Evolutionary conservation across 2,797 vertebrate species (phyloP), one percentile per base, ranked within the genome.

Genomic region (Sparidentex hasta): DNA sequence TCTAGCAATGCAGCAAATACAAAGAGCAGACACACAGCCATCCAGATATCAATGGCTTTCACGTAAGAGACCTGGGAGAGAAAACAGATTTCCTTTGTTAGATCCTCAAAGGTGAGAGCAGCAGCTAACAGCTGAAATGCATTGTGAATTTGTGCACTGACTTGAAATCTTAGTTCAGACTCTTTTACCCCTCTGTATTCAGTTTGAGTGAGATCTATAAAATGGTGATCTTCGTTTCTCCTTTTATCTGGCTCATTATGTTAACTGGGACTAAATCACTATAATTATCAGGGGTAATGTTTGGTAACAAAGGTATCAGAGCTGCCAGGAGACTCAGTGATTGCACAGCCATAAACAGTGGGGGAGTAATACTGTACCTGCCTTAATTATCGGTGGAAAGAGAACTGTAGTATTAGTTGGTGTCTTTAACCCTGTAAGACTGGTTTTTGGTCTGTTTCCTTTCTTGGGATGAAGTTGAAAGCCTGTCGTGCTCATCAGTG

Each of bases 41-140:
- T 99, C 98, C 98, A 99, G 92, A 99, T 98, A 90, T 99, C 98
- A 17, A 99, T 99, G 62, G 98, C 98, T 95, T 99, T 99, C 89
- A 99, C 98, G 0, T 99, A 99, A 67, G 98, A 99, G 69, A 99
- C 98, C 98, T 99, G 92, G 43, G 59, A 80, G 68, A 84, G 56
- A 87, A 83, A 77, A 86, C 63, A 82, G n/a, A 84, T 65, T 71
- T 71, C 18, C 18, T 57, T 63, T 62, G 63, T 89, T 81, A 86
- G 79, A 84, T 69, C 51, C 43, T 82, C 58, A 41, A 78, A 71
- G 51, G 33, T 68, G 72, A 76, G 48, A 68, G 17, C 70, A 77
- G 74, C 25, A 66, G 63, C 44, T 29, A 56, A 68, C 55, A 78
- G 29, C 58, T 65, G 29, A 63, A 71, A 77, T 71, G 21, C 18